Evolutionary conservation across 2,797 vertebrate genomes (phyloP), one percentile per base, ranked within the genome.

Genomic region (Pitangus sulphuratus): DNA sequence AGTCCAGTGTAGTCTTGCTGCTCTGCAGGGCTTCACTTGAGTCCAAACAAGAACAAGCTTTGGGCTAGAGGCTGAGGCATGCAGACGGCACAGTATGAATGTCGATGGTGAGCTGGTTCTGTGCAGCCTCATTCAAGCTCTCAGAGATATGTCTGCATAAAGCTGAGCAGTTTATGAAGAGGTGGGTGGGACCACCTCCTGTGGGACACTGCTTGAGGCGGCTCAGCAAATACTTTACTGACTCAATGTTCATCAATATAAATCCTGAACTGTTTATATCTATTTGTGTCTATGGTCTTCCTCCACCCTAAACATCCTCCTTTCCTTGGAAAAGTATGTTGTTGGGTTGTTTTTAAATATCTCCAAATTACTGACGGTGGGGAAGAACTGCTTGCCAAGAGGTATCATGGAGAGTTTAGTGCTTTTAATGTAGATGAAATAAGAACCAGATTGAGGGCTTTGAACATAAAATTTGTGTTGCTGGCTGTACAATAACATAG

Each of bases 391-490:
- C 28, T 68, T 93, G 56, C 44, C 75, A 56, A 48, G 51, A 40
- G 33, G 40, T 33, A 92, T 51, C 14, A n/a, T 8, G 39, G 17
- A 54, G 28, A 51, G 20, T 91, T 82, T 66, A 45, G 6, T n/a
- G 14, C 2, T 92, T 89, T 84, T 66, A 72, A 30, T 28, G 33
- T 37, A 70, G 37, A 16, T 96, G 71, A 94, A 93, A 92, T 80
- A 80, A 84, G 44, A 92, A 70, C 18, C 56, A 91, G 64, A 62
- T 50, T 77, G 78, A 79, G n/a, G 12, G 11, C 25, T 70, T 33
- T 1, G 9, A 74, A 68, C 20, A 76, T 58, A 82, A 82, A 70
- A 57, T 44, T 40, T 76, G 5, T 84, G 21, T 75, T 88, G 15
- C 30, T 90, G 24, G 53, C 15, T 66, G 28, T 40, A 48, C 18